A percentile compares a stretch with the other conserved stretches of the same genome.
Evolutionary conservation across 1,140 invertebrate species (phyloP).

Genomic region (Rhagoletis pomonella): DNA sequence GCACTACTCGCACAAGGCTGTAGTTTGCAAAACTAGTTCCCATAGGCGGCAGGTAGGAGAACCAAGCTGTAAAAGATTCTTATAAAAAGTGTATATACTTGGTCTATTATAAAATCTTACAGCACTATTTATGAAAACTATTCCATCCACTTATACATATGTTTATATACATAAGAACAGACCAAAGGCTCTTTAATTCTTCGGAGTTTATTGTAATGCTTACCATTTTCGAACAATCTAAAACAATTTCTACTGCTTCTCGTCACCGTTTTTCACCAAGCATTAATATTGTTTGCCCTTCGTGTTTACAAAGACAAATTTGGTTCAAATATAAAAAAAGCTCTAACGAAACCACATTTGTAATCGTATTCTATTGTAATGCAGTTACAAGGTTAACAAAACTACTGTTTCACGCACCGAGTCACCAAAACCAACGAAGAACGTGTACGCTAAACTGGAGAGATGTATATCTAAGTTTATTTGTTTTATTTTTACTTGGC

Average conservation of each 20-base stretch:
- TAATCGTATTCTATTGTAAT: background rate
- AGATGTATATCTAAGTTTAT: background rate
- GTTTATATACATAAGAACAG: background rate
- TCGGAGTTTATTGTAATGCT: background rate
- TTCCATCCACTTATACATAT: background rate
- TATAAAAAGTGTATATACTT: background rate
- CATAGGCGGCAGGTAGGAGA: background rate
- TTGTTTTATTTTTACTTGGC: background rate
- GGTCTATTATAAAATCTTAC: background rate
- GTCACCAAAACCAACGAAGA: background rate
- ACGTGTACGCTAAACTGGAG: background rate
- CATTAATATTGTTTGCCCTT: background rate
- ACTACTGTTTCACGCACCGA: background rate
- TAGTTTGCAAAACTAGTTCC: background rate
- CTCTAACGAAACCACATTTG: constrained; percentile 43
- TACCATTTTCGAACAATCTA: background rate
- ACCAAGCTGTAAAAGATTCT: background rate
- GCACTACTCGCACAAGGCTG: background rate
- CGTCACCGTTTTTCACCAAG: background rate
- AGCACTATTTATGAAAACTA: background rate
- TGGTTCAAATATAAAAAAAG: background rate
- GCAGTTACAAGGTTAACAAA: background rate
- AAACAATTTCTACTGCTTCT: background rate
- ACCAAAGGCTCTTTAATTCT: background rate
- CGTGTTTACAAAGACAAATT: background rate